phyloP scores from a whole-genome alignment of 2,113 vertebrate species.

The Pomatostomus ruficeps region DNA sequence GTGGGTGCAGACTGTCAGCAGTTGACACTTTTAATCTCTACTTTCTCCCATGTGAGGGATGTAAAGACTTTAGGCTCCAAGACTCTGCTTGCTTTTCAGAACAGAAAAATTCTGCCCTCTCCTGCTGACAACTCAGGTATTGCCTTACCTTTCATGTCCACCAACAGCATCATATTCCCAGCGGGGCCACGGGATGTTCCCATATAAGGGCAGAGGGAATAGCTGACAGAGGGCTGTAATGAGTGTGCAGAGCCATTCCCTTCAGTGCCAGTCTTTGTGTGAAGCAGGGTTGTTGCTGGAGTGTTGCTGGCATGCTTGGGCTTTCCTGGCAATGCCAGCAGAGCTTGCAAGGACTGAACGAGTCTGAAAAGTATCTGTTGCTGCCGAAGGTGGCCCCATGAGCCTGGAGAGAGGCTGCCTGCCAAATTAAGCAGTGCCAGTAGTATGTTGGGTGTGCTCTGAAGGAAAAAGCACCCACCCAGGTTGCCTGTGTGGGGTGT shows the following conservation, averaged over 20 bases:
- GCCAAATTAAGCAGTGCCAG: neutral
- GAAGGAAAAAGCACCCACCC: slow-evolving; percentile 19
- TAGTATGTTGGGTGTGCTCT: neutral
- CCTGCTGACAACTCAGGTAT: slow-evolving; percentile 17
- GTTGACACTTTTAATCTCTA: neutral
- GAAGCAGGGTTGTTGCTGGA: neutral
- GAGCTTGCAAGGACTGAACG: neutral
- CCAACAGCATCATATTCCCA: neutral
- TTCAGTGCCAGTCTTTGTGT: slow-evolving; percentile 31
- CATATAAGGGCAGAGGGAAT: slow-evolving; percentile 50
- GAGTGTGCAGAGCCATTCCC: neutral
- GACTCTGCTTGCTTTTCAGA: neutral
- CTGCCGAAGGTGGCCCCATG: slow-evolving; percentile 1
- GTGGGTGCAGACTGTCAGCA: slow-evolving; percentile 4
- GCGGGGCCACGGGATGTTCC: neutral
- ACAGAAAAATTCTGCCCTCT: neutral
- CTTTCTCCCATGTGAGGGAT: neutral
- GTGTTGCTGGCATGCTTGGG: neutral
- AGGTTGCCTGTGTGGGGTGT: neutral
- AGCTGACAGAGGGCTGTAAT: neutral
- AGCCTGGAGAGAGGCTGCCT: neutral
- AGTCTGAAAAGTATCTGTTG: slow-evolving; percentile 12
- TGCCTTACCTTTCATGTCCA: slow-evolving; percentile 36
- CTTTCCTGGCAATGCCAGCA: neutral
- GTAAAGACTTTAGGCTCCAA: neutral